Conservation (phyloP, 2,888 invertebrate species). For the Augiades crinisus region DNA sequence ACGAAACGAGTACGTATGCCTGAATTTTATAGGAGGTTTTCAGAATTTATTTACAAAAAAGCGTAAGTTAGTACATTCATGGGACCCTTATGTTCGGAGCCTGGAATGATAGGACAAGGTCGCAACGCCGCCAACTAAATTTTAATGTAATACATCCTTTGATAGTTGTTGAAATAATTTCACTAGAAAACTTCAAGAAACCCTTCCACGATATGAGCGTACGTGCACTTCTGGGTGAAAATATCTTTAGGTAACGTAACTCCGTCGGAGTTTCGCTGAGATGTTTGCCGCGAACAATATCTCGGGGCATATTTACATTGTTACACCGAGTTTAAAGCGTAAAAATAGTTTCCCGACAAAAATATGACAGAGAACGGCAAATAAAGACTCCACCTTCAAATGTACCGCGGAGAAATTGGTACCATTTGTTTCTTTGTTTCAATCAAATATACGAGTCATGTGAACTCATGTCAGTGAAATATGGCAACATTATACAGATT, state of each 20-base stretch:
- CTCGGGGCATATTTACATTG: constrained; percentile 42
- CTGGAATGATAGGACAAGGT: constrained; percentile 60
- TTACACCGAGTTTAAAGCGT: constrained; percentile 36
- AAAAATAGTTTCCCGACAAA: constrained; percentile 23
- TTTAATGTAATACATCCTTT: constrained; percentile 70
- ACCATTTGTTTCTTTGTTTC: constrained; percentile 14
- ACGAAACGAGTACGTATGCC: constrained; percentile 37
- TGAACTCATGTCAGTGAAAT: constrained; percentile 35
- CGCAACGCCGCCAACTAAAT: constrained; percentile 67
- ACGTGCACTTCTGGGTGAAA: constrained; percentile 39
- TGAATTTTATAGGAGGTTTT: constrained; percentile 49
- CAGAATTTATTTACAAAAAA: constrained; percentile 56
- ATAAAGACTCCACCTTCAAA: no score
- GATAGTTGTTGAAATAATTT: constrained; percentile 73
- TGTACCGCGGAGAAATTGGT: background rate
- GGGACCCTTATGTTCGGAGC: constrained; percentile 41
- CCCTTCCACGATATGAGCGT: constrained; percentile 38
- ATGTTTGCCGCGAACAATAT: constrained; percentile 41
- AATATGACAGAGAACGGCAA: background rate
- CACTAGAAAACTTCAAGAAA: constrained; percentile 44
- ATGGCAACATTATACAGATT: constrained; percentile 44
- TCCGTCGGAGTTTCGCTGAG: constrained; percentile 37
- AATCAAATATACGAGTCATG: constrained; percentile 25
- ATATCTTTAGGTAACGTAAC: constrained; percentile 40
- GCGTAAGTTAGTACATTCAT: constrained; percentile 37